Evolutionary conservation across 2,797 vertebrate species (phyloP), one percentile per base, ranked within the genome.

Genomic region (Fratercula arctica): DNA sequence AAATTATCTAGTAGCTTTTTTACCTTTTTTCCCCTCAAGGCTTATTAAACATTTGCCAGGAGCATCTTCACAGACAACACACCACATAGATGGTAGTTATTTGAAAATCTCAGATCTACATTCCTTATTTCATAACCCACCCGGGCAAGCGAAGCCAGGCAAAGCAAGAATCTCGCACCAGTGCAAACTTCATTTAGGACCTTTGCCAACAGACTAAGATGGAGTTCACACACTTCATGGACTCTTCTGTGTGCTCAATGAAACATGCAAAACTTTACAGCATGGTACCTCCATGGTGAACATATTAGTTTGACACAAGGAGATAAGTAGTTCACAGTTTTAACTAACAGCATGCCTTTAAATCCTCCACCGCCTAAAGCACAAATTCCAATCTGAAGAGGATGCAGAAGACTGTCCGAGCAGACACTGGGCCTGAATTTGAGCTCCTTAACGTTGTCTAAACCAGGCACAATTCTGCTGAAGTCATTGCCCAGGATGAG

Each of bases 21-120:
- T 63, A 66, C 29, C 29, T 61, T 66, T 89, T 96, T 75, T 48
- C 13, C 39, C 46, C 80, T 73, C 37, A 72, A 92, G 80, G 50
- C 68, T 90, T 85, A 80, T 78, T 90, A 85, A 90, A 85, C 59
- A 75, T 76, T 87, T 87, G 37, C 67, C 81, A 93, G 75, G 45
- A 91, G 50, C 72, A 78, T 64, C 63, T 86, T 82, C 68, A 77
- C 56, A 93, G 84, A 51, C 66, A 72, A 57, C 10, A 77, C 4
- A 78, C 6, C 50, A 31, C 51, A 74, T 9, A 11, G 39, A 64
- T 75, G 64, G 66, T 11, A 67, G 60, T 24, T 63, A 68, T 57
- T 26, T 54, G 54, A 82, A 93, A 75, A 80, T 43, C 48, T 87
- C 53, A 64, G 48, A 48, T 64, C 46, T n/a, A 26, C n/a, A 18